Evolutionary conservation across 2,888 invertebrate species (phyloP).

Genomic region (Schrankia costaestrigalis): DNA sequence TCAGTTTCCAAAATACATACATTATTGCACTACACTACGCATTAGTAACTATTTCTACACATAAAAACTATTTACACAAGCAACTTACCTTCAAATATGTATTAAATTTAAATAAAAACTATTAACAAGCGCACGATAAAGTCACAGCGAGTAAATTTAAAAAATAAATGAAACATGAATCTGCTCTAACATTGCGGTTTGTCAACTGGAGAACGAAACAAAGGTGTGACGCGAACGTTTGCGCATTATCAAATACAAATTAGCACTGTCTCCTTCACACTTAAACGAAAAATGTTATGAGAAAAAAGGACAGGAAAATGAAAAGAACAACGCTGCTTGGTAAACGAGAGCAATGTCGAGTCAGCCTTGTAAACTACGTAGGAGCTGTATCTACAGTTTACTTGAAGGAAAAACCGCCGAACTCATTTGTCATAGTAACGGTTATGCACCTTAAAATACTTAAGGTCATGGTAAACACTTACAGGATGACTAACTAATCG

Average conservation of each 20-base stretch:
- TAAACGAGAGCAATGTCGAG: constrained; percentile 48
- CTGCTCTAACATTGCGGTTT: constrained; percentile 30
- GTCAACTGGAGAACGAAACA: constrained; percentile 44
- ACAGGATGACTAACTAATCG: too few relatives aligned
- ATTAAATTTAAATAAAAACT: constrained; percentile 11
- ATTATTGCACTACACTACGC: not conserved
- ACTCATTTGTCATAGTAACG: not conserved
- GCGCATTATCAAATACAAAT: constrained; percentile 34
- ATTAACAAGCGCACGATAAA: constrained; percentile 24
- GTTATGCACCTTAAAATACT: constrained; percentile 1
- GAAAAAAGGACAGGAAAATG: constrained; percentile 32
- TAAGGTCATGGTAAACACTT: too few relatives aligned
- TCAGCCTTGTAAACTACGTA: constrained; percentile 33
- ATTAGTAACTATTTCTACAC: constrained; percentile 4
- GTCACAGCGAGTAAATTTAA: constrained; percentile 25
- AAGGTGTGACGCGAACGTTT: constrained; percentile 42
- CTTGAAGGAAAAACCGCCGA: constrained; percentile 12
- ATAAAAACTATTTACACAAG: constrained; percentile 2
- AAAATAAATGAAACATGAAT: constrained; percentile 34
- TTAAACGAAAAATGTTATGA: constrained; percentile 7
- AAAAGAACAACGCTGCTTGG: constrained; percentile 22
- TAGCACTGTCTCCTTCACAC: constrained; percentile 20
- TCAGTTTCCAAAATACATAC: constrained; percentile 1
- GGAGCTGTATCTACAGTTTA: constrained; percentile 4
- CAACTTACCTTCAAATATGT: constrained; percentile 29